A percentile compares a stretch with the other conserved stretches of the same genome.
phyloP scores from a whole-genome alignment of 2,888 invertebrate genomes.

The Spisula subtruncata region DNA sequence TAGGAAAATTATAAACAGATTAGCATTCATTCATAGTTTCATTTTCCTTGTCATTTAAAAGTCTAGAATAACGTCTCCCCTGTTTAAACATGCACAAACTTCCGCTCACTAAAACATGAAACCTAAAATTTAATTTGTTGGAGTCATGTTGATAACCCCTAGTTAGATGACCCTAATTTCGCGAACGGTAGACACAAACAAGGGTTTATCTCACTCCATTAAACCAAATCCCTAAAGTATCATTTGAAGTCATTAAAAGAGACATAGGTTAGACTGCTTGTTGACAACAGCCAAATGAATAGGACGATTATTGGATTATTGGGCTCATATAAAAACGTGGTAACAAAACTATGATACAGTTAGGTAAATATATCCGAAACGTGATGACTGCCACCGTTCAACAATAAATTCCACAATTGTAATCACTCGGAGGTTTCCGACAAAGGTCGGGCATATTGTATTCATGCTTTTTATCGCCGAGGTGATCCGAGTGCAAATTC shows the following conservation, averaged over 20 bases:
- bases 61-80: slow-evolving; percentile 16
- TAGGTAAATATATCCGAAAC: background rate
- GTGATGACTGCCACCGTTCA: no score
- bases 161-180: slow-evolving; percentile 4
- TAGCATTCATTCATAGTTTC: background rate
- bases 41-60: background rate
- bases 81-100: slow-evolving; percentile 8
- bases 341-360: background rate
- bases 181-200: background rate
- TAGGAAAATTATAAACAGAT: slow-evolving; percentile 2
- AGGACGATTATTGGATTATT: background rate
- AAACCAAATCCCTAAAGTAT: slow-evolving; percentile 10
- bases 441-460: no score
- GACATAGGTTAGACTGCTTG: background rate
- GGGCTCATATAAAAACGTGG: background rate
- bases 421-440: no score
- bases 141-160: slow-evolving; percentile 5
- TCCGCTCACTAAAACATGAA: slow-evolving; percentile 14
- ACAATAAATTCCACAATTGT: no score
- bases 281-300: slow-evolving; percentile 13
- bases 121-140: slow-evolving; percentile 7
- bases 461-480: no score
- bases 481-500: no score
- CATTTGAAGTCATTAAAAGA: slow-evolving; percentile 13
- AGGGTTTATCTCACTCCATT: slow-evolving; percentile 11